Evolutionary conservation across 2,888 invertebrate genomes (phyloP), one percentile per base, ranked within the genome.

Genomic region (Machimus rusticus): DNA sequence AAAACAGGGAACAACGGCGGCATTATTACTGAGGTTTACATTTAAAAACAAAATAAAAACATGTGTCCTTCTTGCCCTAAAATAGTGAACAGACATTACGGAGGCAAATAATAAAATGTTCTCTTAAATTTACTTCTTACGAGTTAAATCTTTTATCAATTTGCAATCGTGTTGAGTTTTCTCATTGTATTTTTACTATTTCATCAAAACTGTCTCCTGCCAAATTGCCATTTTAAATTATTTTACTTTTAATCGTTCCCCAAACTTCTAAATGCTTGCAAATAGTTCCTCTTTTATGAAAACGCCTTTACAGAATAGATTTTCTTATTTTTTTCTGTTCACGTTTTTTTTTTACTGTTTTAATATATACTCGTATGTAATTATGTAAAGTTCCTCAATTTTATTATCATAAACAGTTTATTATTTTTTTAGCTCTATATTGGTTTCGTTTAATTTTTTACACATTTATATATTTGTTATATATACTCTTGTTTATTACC

Each of bases 391-490:
- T 81, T 23, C 81, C 81, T 51, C 66, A 66, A 66, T 81, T 81
- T 55, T 81, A 81, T 81, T 81, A 81, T 81, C 55, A 43, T 81
- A 81, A 55, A 81, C 55, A 78, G 78, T 78, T 78, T 78, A 39
- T 34, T 76, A 76, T 86, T 86, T 86, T 12, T 74, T 51, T 86
- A 43, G 28, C 74, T 74, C 88, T 89, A 89, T 89, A 89, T 89
- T 89, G 89, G 89, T 89, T 89, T 89, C 88, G 89, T 89, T 89
- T 86, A 88, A 89, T 89, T 89, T 84, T 88, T 88, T 88, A 87
- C 88, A 88, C 87, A 77, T 87, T 76, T 88, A 79, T 87, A 87
- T 88, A 86, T 79, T 5, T 79, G 46, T 51, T 89, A 87, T 55
- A 89, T 89, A 55, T 43, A 37, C 23, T 84, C 57, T 84, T 85